Base-by-base conservation (phyloP, 2,888 invertebrate species). In the Allygus modestus region DNA sequence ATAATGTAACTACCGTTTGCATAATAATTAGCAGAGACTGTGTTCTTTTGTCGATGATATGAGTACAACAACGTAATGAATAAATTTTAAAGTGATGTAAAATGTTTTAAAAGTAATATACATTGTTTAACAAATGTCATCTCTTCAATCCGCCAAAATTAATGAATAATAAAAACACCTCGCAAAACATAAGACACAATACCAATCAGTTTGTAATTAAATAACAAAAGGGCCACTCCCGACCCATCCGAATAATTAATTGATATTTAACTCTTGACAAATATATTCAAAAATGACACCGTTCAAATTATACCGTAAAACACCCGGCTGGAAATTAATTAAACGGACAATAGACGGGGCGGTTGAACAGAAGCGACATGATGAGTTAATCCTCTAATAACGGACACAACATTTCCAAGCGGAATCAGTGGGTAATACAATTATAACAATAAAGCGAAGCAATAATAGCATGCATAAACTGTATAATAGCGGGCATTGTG, bases 341-440 rank as follows among this genome's bases (percentile, higher is more conserved):
- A 79, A 58, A 58, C 33, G 28, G 58, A 79, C 79, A 79, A 79
- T 79, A 20, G 77, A 26, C 20, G 75, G 23, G 43, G 75, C 12
- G 0, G n/a, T n/a, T n/a, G 28, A 28, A 17, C 77, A 28, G 54
- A 26, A 77, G 54, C 33, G 58, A 73, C 43, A 41, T 41, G 43
- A 37, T 58, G 58, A 37, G 51, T 58, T 79, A 58, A 79, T 79
- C 79, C 58, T 15, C 31, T 0, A 33, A 79, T 58, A 79, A 79
- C 58, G 33, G 79, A 79, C 79, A 79, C 79, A 79, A 33, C 73
- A 73, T 79, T 79, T 79, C 58, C 51, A 20, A 79, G 51, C 58
- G 79, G 58, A 58, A 54, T 58, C 33, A 31, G 79, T 20, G 58
- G 79, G 17, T 79, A 79, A 79, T 79, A 79, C 79, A 79, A 79